Conservation (phyloP, 2,113 vertebrate genomes). For the Empidonax alnorum region DNA sequence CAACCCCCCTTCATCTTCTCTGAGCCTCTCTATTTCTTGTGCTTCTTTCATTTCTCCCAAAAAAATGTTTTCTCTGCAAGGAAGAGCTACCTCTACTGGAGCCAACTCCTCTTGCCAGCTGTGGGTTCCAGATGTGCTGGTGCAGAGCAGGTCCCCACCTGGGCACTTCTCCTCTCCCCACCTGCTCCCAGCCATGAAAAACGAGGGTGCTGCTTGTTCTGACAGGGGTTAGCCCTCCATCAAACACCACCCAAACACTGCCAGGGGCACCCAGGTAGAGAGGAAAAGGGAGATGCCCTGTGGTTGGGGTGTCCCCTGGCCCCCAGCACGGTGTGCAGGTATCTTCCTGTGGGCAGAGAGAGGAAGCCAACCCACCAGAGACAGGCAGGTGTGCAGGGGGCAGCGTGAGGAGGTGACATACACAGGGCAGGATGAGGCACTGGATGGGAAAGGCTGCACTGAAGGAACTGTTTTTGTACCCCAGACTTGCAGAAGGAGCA, state of each 20-base stretch:
- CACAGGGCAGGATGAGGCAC: neutral
- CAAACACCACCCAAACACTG: accelerated
- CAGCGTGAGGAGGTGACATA: neutral
- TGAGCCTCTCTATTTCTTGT: neutral
- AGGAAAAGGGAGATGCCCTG: neutral
- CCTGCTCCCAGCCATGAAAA: neutral
- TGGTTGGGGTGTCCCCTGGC: neutral
- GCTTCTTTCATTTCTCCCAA: neutral
- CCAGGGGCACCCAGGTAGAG: neutral
- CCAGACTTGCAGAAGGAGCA: neutral
- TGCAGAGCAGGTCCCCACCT: neutral
- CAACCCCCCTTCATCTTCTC: accelerated
- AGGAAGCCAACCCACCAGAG: neutral
- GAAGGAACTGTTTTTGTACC: neutral
- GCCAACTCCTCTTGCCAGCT: neutral
- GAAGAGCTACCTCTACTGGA: neutral
- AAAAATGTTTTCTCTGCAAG: neutral
- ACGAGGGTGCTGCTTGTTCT: neutral
- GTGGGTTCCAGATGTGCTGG: constrained; percentile 3
- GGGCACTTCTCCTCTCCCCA: neutral
- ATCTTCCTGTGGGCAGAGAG: neutral
- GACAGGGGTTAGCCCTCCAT: neutral
- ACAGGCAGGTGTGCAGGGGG: neutral
- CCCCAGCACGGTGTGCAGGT: accelerated
- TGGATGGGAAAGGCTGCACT: neutral